Evolutionary conservation across 2,113 vertebrate genomes (phyloP), one percentile per base, ranked within the genome.

Genomic region (Eretmochelys imbricata): DNA sequence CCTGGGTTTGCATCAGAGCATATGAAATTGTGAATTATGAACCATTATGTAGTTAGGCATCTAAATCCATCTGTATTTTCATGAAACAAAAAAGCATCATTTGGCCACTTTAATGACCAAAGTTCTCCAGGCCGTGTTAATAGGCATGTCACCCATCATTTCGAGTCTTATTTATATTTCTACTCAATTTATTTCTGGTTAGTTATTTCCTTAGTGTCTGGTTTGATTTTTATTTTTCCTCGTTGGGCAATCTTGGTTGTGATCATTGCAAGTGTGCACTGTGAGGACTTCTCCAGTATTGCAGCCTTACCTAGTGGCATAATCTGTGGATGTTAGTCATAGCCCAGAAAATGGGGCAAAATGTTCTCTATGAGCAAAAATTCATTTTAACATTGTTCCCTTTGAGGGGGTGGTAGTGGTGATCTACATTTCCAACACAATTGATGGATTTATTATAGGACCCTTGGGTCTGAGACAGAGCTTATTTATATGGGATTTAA

Each of bases 321-420:
- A 82, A n/a, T 16, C 81, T 96, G 75, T 89, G 81, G 38, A 93
- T 97, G 54, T 50, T 29, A 96, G 35, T 90, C 79, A 20, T 20
- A 85, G 48, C 1, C 0, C 2, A 57, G 87, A 89, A 96, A 96
- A 93, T 35, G 91, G 89, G 96, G 94, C 82, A 89, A 95, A 93
- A 42, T 78, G 72, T 93, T 94, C 95, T 48, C 75, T 76, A 80
- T 93, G 94, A 97, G 95, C 96, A 93, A 97, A 87, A 97, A 78
- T 38, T 91, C 91, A 86, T 86, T 90, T 51, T 80, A 38, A 82
- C 62, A 87, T 95, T 93, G 85, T 80, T 97, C 96, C 93, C 94
- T 88, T 82, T 91, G 72, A 93, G 85, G 25, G 5, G 17, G 14
- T 31, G 27, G 12, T n/a, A n/a, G 35, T 86, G 84, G 76, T 10